A percentile compares a stretch with the other conserved stretches of the same genome.
phyloP scores from a whole-genome alignment of 2,113 vertebrate genomes.

The Aspiorhynchus laticeps region DNA sequence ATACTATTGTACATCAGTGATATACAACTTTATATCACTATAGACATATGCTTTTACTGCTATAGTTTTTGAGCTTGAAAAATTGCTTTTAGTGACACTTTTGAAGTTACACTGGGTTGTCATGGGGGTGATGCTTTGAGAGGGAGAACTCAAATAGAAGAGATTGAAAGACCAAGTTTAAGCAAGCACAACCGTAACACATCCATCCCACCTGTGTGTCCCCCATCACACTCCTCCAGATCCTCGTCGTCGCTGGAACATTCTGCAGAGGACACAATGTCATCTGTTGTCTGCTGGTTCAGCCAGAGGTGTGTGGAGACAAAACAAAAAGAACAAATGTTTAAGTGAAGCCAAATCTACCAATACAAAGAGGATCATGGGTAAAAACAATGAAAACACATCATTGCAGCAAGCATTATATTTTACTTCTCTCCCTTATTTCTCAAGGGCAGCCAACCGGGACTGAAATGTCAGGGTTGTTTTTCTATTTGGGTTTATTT shows the following conservation, averaged over 20 bases:
- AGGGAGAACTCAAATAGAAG: conserved; percentile 79
- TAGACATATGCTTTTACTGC: neutral
- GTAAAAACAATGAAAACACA: conserved; percentile 11
- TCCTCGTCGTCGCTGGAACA: conserved; percentile 98
- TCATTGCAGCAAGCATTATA: neutral
- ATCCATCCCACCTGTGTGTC: conserved; percentile 97
- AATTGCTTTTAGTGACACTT: conserved; percentile 34
- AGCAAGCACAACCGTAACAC: conserved; percentile 91
- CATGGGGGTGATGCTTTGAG: conserved; percentile 93
- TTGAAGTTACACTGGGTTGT: conserved; percentile 80
- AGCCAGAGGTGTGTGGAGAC: conserved; percentile 40
- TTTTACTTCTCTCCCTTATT: conserved; percentile 68
- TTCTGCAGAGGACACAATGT: conserved; percentile 96
- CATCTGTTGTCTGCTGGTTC: conserved; percentile 86
- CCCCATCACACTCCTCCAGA: conserved; percentile 95
- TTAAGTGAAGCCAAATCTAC: neutral
- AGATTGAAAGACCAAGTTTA: conserved; percentile 71
- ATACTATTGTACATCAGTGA: neutral
- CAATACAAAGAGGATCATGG: conserved; percentile 16
- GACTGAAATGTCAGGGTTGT: conserved; percentile 33
- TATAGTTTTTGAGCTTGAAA: neutral
- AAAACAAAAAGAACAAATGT: conserved; percentile 3
- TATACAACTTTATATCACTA: neutral
- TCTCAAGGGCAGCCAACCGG: conserved; percentile 50
- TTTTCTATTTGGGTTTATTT: conserved; percentile 68